phyloP scores from a whole-genome alignment of 1,140 invertebrate species.

The Anastatus disparis region DNA sequence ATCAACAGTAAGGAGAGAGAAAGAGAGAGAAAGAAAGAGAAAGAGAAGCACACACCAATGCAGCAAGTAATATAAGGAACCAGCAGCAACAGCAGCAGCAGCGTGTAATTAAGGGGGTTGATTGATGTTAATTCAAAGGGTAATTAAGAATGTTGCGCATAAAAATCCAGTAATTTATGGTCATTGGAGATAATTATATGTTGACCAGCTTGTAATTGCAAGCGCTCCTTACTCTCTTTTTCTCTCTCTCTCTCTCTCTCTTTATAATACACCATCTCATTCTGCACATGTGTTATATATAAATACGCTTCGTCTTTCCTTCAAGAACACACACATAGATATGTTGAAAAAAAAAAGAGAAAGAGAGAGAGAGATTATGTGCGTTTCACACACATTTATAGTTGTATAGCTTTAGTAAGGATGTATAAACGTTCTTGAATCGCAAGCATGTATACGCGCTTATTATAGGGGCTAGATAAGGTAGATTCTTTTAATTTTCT shows the following conservation, averaged over 20 bases:
- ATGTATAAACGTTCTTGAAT: slow-evolving; percentile 63
- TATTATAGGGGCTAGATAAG: slow-evolving; percentile 66
- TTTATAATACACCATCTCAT: no score
- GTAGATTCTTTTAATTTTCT: no score
- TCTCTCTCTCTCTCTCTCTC: slow-evolving; percentile 10
- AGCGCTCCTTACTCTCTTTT: slow-evolving; percentile 44
- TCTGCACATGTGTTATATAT: no score
- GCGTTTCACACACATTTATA: no score
- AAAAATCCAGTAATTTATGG: slow-evolving; percentile 68
- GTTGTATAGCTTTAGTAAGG: slow-evolving; percentile 39
- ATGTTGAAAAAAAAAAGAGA: no score
- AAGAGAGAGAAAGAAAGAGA: background rate
- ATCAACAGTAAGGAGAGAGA: background rate
- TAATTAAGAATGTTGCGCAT: slow-evolving; percentile 68
- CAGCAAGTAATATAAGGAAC: no score
- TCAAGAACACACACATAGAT: no score
- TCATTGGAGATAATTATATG: slow-evolving; percentile 69
- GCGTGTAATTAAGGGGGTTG: slow-evolving; percentile 66
- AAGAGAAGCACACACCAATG: no score
- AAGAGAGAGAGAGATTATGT: no score
- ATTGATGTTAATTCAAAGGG: slow-evolving; percentile 70
- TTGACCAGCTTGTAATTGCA: slow-evolving; percentile 69
- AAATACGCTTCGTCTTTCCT: no score
- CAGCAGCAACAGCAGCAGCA: slow-evolving; percentile 54
- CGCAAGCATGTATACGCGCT: no score